Evolutionary conservation across 2,113 vertebrate species (phyloP).

Genomic region (Cololabis saira): DNA sequence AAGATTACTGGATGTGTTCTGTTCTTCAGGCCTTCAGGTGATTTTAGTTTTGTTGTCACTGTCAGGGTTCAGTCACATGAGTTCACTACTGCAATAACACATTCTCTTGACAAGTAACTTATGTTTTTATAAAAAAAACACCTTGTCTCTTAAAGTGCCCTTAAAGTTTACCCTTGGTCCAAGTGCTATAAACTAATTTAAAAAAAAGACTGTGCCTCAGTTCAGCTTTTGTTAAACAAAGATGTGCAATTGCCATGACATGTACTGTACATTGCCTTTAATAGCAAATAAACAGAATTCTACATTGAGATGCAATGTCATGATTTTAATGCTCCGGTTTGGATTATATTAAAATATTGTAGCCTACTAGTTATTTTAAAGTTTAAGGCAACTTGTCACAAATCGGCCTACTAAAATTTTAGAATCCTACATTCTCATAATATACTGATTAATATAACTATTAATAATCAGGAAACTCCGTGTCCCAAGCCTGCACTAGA

Average conservation of each 20-base stretch:
- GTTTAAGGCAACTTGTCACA: too few species aligned
- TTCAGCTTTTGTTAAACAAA: constrained; percentile 8
- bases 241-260: constrained; percentile 11
- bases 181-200: background rate
- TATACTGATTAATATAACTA: too few species aligned
- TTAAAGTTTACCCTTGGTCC: background rate
- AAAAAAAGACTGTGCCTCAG: constrained; percentile 7
- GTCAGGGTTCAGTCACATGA: background rate
- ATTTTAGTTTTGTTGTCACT: constrained; percentile 1
- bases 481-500: too few species aligned
- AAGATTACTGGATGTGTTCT: too few species aligned
- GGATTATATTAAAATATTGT: too few species aligned
- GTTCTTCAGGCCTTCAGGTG: too few species aligned
- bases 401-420: too few species aligned
- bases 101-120: constrained; percentile 37
- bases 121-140: constrained; percentile 30
- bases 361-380: too few species aligned
- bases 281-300: constrained; percentile 44
- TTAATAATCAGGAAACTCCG: too few species aligned
- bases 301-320: background rate
- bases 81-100: constrained; percentile 9
- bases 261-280: constrained; percentile 16
- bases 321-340: too few species aligned
- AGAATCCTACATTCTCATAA: too few species aligned
- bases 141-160: background rate